Base-by-base conservation (phyloP, 2,113 vertebrate genomes). In the Symphodus melops region DNA sequence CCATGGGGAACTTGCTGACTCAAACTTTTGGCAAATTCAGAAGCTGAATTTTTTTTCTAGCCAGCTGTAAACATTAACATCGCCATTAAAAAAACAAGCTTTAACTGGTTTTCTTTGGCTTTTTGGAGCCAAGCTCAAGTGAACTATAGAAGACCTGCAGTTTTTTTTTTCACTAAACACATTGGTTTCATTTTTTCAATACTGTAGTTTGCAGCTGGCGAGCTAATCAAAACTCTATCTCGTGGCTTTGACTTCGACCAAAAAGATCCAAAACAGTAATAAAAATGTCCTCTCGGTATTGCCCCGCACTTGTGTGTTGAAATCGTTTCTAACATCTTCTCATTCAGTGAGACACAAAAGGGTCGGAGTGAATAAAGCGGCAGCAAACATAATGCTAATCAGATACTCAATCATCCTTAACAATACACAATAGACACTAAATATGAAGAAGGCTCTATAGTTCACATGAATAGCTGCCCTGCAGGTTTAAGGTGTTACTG, bases 401-500 rank as follows among this genome's bases (percentile, higher is more conserved):
- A 81, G 77, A 59, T 51, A 57, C 77, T 88, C 79, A 75, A 71
- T 90, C 80, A 84, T 77, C 46, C 64, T 21, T 68, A 79, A 77
- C 58, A 74, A 85, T 82, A 56, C 69, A 64, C 68, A 59, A 76
- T 8, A 46, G 77, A 79, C 75, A 61, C 56, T 82, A 44, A 79
- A 77, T 84, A 73, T 75, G 73, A 88, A 80, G 75, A 88, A 74
- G 62, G 68, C 84, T 68, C 57, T 60, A 72, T 65, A 60, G 80
- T 81, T 77, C 59, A 82, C 53, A 71, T 76, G 75, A 83, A 84
- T 68, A 58, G 79, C 42, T 41, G 21, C 72, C 68, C 68, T 53
- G 61, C 77, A 79, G 78, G 71, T 84, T 84, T 33, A 61, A 86
- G 81, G 86, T 91, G 87, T 89, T 81, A 81, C 48, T 89, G 79